A percentile compares a stretch with the other conserved stretches of the same genome.
These are phyloP conservation scores for Pseudotriccus pelzelni DNA, from an alignment of 2,797 vertebrate species.

Conservation along the genomic window DNA sequence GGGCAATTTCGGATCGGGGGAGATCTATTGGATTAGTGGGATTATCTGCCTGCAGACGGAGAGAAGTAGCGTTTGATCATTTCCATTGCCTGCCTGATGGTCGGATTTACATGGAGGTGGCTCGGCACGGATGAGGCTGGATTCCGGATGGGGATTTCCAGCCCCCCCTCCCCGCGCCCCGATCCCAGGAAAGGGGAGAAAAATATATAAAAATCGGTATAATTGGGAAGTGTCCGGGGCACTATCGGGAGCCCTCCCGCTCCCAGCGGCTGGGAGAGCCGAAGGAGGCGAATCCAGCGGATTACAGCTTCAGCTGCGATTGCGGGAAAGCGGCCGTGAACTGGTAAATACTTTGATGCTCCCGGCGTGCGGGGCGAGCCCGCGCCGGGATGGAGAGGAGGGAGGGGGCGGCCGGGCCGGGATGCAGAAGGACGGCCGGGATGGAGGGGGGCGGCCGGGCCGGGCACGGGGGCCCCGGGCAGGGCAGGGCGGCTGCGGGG, in stretches of 20 bases:
- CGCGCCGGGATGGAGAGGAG: neutral
- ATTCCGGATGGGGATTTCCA: constrained; percentile 62
- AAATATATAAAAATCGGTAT: constrained; percentile 57
- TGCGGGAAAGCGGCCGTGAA: constrained; percentile 45
- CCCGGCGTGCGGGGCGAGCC: constrained; percentile 4
- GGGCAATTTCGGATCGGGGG: constrained; percentile 79
- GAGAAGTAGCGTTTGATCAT: constrained; percentile 78
- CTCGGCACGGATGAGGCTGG: constrained; percentile 73
- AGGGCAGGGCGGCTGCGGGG: neutral
- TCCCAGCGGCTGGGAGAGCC: constrained; percentile 38
- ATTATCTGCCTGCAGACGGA: constrained; percentile 80
- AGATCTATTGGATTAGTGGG: constrained; percentile 84
- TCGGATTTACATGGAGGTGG: constrained; percentile 80
- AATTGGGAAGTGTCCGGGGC: constrained; percentile 75
- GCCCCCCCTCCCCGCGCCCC: neutral
- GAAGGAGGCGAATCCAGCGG: constrained; percentile 50
- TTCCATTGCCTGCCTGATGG: constrained; percentile 78
- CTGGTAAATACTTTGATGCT: constrained; percentile 77
- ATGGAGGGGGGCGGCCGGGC: neutral
- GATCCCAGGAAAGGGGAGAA: constrained; percentile 32
- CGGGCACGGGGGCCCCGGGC: neutral
- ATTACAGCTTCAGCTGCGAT: constrained; percentile 44
- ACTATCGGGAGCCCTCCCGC: constrained; percentile 25
- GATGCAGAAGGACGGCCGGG: neutral
- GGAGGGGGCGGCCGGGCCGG: neutral